Conservation (phyloP, 2,113 vertebrate species). For the Serinus canaria region DNA sequence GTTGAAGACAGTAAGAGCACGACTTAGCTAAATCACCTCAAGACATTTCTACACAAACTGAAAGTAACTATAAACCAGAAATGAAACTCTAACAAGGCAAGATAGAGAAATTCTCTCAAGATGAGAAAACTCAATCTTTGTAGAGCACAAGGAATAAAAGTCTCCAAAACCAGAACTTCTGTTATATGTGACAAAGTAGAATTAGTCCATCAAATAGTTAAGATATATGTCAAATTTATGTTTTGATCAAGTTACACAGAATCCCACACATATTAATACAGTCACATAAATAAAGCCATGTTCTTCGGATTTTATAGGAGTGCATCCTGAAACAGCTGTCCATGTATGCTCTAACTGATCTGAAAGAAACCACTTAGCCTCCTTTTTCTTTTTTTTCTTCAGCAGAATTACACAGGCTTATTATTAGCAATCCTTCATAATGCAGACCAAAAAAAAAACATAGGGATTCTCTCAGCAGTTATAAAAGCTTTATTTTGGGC, state of each 20-base stretch:
- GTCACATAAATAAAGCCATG: neutral
- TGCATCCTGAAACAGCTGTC: neutral
- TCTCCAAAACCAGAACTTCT: neutral
- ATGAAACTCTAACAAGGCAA: neutral
- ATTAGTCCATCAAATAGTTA: neutral
- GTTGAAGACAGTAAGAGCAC: neutral
- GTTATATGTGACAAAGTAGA: neutral
- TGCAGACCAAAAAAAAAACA: neutral
- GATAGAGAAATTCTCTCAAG: neutral
- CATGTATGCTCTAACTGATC: neutral
- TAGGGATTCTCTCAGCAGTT: neutral
- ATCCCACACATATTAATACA: neutral
- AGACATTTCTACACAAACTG: neutral
- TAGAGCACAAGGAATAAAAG: neutral
- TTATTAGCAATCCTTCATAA: conserved; percentile 10
- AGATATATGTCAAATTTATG: neutral
- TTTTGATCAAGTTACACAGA: neutral
- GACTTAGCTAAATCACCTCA: neutral
- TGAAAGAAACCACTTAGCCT: neutral
- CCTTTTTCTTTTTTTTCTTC: neutral
- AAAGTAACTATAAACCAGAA: neutral
- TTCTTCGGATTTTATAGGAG: neutral
- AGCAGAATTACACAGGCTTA: neutral
- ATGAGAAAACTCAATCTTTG: neutral
- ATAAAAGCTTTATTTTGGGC: conserved; percentile 15